Base-by-base conservation (phyloP, 2,888 invertebrate species). In the Drosophila aldrichi region DNA sequence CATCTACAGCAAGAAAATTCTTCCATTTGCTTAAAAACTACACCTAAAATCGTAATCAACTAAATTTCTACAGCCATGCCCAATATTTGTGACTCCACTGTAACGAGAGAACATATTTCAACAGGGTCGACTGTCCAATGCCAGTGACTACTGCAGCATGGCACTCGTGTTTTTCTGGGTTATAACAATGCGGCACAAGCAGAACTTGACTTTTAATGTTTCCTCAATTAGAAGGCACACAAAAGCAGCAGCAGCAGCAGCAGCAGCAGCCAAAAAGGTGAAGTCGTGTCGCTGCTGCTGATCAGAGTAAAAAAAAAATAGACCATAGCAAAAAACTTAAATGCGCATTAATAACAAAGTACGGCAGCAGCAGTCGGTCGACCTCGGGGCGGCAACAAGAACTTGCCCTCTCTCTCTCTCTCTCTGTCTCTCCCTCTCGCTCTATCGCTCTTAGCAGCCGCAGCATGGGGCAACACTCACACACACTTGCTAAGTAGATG, bases 181-280 rank as follows among this genome's bases (percentile, higher is more conserved):
- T 85, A 85, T 80, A 84, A 82, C 84, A 87, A 85, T 85, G 88
- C 84, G 84, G 82, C 84, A 83, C 81, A 61, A 71, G 69, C 87
- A 82, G 84, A 88, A 86, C 88, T 88, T 85, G 86, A 85, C 86
- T 85, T 86, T 88, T 83, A 83, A 86, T 88, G 88, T 88, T 86
- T 86, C 88, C 88, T 88, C 85, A 88, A 86, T 88, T 88, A 84
- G 85, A 82, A 76, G 72, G 79, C 87, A 76, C 71, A 84, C 87
- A 87, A 84, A 87, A 68, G 77, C 61, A 65, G 57, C 63, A 81
- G 57, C 57, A 78, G 9, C 44, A 46, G 44, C 46, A 46, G 25
- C 9, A 46, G 77, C 61, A 61, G 57, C 63, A 48, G 83, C 84
- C 84, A 87, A 87, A 83, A 84, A 84, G 87, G 84, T 84, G 77